Evolutionary conservation across 2,797 vertebrate genomes (phyloP).

Genomic region (Glossophaga mutica): DNA sequence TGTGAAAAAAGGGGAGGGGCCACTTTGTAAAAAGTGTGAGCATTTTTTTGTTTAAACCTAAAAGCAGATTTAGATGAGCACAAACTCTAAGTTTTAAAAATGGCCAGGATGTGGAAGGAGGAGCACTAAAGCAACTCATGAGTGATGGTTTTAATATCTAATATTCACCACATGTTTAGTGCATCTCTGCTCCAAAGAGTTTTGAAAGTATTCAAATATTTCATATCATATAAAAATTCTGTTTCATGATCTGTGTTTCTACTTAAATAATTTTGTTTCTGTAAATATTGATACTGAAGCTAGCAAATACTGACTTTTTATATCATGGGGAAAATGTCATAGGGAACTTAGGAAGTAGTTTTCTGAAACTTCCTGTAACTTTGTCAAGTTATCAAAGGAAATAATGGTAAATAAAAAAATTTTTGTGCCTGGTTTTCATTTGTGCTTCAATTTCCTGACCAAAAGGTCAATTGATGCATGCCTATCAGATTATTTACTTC

Average conservation of each 20-base stretch:
- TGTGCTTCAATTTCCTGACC: neutral
- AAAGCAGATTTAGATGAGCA: slow-evolving; percentile 19
- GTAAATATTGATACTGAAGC: neutral
- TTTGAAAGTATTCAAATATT: neutral
- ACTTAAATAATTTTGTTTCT: slow-evolving; percentile 11
- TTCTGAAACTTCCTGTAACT: neutral
- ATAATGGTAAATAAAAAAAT: neutral
- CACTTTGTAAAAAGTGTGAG: neutral
- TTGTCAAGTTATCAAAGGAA: neutral
- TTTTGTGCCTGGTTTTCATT: slow-evolving; percentile 8
- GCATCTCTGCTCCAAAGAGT: neutral
- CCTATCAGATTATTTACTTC: neutral
- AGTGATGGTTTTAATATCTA: neutral
- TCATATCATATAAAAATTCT: neutral
- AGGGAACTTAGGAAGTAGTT: neutral
- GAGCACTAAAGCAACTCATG: neutral
- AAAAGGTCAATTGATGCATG: neutral
- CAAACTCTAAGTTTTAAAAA: slow-evolving; percentile 13
- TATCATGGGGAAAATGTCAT: neutral
- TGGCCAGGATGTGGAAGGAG: neutral
- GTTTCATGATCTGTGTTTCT: neutral
- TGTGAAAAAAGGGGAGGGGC: neutral
- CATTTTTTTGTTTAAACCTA: slow-evolving; percentile 50
- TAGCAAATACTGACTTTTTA: neutral
- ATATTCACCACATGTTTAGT: slow-evolving; percentile 32